Base-by-base conservation (phyloP, 2,888 invertebrate species). In the Endomychus coccineus region DNA sequence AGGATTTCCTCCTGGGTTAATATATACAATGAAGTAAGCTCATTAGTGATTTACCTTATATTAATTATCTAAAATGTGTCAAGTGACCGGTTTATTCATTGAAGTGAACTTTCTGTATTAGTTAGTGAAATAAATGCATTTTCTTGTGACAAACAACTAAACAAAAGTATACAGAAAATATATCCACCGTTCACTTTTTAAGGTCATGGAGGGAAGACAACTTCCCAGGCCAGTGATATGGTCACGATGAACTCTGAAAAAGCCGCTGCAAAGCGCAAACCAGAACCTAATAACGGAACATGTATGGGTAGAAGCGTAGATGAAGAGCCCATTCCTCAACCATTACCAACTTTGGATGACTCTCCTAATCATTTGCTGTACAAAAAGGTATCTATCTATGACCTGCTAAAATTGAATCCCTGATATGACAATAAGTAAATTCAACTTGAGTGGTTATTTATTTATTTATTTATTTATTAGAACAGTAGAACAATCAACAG, bases 341-440 rank as follows among this genome's bases (percentile, higher is more conserved):
- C 34, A 14, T 19, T 19, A 6, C 37, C 56, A 38, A 48, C 55
- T 21, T 50, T 55, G 38, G 86, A 86, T 56, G 87, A 89, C 64
- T 83, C 87, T 1, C 90, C 90, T 7, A 90, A 91, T 67, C 84
- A 85, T 60, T 75, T 90, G 48, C 83, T 91, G 16, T 91, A 90
- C 59, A 85, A 84, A 63, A 89, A 89, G 79, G 89, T 87, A 62
- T 47, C 13, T 25, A 37, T 29, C 16, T 6, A 16, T 7, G 4
- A n/a, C 16, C n/a, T n/a, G n/a, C n/a, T n/a, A n/a, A n/a, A n/a
- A n/a, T n/a, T n/a, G n/a, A n/a, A n/a, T n/a, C n/a, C n/a, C n/a
- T n/a, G n/a, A n/a, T n/a, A n/a, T n/a, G n/a, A n/a, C n/a, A n/a
- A n/a, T n/a, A n/a, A n/a, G n/a, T n/a, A n/a, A n/a, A n/a, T n/a